Percentiles rank a stretch among this genome's conserved stretches.
Evolutionary conservation across 2,113 vertebrate genomes (phyloP).

Genomic region (Erpornis zantholeuca): DNA sequence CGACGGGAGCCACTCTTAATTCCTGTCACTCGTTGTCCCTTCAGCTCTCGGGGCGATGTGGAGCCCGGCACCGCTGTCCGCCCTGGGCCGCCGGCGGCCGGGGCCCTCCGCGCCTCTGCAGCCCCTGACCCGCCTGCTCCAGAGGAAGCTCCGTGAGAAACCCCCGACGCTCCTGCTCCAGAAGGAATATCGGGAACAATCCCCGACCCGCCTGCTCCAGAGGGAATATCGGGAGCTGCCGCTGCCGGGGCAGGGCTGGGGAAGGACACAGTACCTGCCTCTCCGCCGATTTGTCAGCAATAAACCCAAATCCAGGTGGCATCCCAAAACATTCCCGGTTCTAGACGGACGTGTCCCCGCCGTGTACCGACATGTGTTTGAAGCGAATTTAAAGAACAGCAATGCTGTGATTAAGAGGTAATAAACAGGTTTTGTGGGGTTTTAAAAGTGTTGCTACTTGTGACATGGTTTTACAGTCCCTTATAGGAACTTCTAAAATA

Average conservation of each 20-base stretch:
- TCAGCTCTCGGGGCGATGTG: neutral
- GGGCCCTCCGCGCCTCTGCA: neutral
- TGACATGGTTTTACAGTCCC: neutral
- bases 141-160: accelerated
- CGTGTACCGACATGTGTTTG: constrained; percentile 61
- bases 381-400: constrained; percentile 79
- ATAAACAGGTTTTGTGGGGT: neutral
- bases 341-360: constrained; percentile 63
- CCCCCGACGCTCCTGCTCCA: neutral
- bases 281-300: neutral
- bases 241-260: neutral
- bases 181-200: accelerated
- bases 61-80: neutral
- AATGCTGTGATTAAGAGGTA: constrained; percentile 70
- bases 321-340: constrained; percentile 58
- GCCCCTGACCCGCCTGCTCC: neutral
- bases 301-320: neutral
- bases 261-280: accelerated
- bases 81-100: neutral
- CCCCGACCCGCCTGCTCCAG: neutral
- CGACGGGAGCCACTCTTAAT: neutral
- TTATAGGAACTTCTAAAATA: neutral
- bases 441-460: accelerated
- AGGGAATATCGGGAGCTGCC: neutral
- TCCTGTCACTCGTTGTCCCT: neutral